A percentile compares a stretch with the other conserved stretches of the same genome.
These are phyloP conservation scores for Mesocricetus auratus DNA, from an alignment of 2,113 vertebrate genomes.

Conservation along the genomic window DNA sequence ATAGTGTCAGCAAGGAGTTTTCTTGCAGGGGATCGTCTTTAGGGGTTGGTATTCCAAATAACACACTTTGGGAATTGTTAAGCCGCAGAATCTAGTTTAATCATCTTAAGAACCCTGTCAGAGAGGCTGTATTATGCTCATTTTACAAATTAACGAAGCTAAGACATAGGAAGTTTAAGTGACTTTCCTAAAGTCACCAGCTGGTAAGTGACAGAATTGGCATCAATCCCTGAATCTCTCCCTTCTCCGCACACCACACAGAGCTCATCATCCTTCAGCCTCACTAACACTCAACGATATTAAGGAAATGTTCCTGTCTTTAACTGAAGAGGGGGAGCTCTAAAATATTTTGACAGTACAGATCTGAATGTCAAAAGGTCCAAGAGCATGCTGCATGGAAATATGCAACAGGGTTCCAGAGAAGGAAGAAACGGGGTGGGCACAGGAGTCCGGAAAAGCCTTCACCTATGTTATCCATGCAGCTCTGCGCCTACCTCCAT, in stretches of 20 bases:
- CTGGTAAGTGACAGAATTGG: conserved; percentile 55
- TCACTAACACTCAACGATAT: background rate
- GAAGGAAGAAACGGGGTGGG: background rate
- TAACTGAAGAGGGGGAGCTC: conserved; percentile 30
- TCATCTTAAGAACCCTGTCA: conserved; percentile 41
- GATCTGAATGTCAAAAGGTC: conserved; percentile 35
- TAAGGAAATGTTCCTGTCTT: conserved; percentile 54
- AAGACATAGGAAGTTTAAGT: conserved; percentile 51
- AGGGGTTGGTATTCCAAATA: conserved; percentile 42
- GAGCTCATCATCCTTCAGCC: conserved; percentile 6
- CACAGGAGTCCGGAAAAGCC: background rate
- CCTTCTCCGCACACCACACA: background rate
- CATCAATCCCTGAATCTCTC: conserved; percentile 7
- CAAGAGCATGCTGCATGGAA: background rate
- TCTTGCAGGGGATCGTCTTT: background rate
- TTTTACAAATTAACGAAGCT: conserved; percentile 60
- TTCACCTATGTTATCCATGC: background rate
- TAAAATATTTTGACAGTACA: conserved; percentile 48
- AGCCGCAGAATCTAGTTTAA: conserved; percentile 33
- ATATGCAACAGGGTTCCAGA: background rate
- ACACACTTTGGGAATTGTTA: background rate
- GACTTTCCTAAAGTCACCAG: conserved; percentile 62
- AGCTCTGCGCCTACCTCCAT: background rate
- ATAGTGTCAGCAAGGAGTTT: conserved; percentile 33
- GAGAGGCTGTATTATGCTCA: conserved; percentile 20